A percentile compares a stretch with the other conserved stretches of the same genome.
Evolutionary conservation across 2,797 vertebrate genomes (phyloP).

Genomic region (Alfaro cultratus): DNA sequence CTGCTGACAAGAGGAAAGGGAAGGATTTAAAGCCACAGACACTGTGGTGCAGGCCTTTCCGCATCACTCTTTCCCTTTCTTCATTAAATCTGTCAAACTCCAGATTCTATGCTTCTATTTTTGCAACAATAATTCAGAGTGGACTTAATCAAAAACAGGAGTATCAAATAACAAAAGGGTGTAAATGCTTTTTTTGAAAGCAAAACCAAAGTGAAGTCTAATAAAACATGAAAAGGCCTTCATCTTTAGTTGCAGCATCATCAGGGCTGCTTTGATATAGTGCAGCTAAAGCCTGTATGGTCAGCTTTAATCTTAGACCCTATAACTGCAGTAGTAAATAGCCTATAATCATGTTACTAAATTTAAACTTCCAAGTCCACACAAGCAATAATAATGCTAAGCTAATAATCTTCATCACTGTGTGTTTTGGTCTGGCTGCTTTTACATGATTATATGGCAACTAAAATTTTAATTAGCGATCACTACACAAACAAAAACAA

Average conservation of each 20-base stretch:
- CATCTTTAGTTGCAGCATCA: slow-evolving; percentile 7
- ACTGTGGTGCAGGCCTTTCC: slow-evolving; percentile 5
- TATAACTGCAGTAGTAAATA: background rate
- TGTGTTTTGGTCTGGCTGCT: background rate
- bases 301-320: slow-evolving; percentile 7
- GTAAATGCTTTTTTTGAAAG: slow-evolving; percentile 2
- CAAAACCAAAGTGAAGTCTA: background rate
- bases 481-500: background rate
- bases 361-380: slow-evolving; percentile 3
- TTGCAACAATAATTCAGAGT: background rate
- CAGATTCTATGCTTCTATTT: background rate
- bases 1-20: slow-evolving; percentile 78
- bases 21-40: slow-evolving; percentile 32
- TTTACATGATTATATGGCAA: background rate
- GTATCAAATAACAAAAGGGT: background rate
- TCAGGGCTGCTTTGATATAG: slow-evolving; percentile 10
- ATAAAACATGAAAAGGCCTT: slow-evolving; percentile 15
- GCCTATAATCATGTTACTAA: background rate
- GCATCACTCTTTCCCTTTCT: slow-evolving; percentile 16
- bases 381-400: background rate
- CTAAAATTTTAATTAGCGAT: background rate
- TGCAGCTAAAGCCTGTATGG: background rate
- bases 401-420: background rate
- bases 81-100: slow-evolving; percentile 16
- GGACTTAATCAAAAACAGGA: background rate